Percentiles rank a stretch among this genome's conserved stretches.
Evolutionary conservation across 1,140 invertebrate genomes (phyloP).

Genomic region (Arion vulgaris): DNA sequence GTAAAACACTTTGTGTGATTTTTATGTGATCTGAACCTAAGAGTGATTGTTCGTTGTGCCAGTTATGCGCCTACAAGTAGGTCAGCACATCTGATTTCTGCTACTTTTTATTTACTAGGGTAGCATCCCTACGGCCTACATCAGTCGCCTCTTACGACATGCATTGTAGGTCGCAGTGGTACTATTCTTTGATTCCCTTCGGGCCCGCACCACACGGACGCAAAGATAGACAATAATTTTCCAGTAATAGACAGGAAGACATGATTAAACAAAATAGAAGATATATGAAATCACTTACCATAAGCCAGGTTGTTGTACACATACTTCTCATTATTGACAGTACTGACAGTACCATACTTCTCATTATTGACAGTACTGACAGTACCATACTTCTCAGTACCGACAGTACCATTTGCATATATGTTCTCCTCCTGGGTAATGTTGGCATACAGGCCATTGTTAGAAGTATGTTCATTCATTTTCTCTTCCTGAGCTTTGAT

Average conservation of each 20-base stretch:
- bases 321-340: conserved; percentile 57
- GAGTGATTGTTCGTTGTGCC: too few relatives aligned
- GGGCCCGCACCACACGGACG: too few relatives aligned
- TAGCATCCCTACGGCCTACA: too few relatives aligned
- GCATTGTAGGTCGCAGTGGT: too few relatives aligned
- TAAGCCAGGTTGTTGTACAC: conserved; percentile 17
- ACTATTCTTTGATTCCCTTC: too few relatives aligned
- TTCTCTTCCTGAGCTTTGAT: conserved; percentile 36
- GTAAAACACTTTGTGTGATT: too few relatives aligned
- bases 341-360: conserved; percentile 26
- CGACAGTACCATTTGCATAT: conserved; percentile 56
- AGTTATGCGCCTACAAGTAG: too few relatives aligned
- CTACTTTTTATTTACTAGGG: too few relatives aligned
- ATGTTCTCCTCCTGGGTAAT: conserved; percentile 34
- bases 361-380: conserved; percentile 53
- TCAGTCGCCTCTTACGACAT: too few relatives aligned
- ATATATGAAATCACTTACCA: conserved; percentile 2
- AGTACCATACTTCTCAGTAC: conserved; percentile 38
- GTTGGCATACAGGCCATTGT: conserved; percentile 28
- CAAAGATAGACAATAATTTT: too few relatives aligned
- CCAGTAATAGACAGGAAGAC: neutral
- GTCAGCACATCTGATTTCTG: too few relatives aligned
- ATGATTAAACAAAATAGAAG: neutral
- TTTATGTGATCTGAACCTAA: too few relatives aligned
- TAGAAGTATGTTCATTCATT: conserved; percentile 7